Conservation (phyloP, 2,797 vertebrate genomes). For the Pogonophryne albipinna region DNA sequence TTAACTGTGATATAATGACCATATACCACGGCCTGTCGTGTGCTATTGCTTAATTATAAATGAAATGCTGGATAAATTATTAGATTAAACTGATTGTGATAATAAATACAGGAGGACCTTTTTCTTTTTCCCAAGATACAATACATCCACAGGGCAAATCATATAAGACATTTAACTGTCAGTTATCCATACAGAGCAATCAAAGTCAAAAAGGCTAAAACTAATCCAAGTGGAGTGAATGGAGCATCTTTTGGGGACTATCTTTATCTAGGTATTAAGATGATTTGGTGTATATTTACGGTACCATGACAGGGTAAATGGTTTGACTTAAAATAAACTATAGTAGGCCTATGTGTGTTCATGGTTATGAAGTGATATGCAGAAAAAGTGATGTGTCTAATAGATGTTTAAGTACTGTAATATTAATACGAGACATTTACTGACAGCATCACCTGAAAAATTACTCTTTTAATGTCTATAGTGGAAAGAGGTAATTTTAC, state of each 20-base stretch:
- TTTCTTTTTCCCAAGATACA: no score
- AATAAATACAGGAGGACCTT: no score
- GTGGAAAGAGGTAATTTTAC: conserved; percentile 30
- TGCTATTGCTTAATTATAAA: no score
- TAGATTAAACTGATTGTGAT: no score
- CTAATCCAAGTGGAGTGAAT: no score
- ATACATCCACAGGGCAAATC: no score
- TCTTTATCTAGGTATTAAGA: not conserved
- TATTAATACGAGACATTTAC: not conserved
- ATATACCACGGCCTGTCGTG: no score
- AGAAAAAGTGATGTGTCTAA: not conserved
- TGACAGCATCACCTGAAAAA: conserved; percentile 4
- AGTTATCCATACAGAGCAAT: no score
- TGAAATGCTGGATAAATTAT: no score
- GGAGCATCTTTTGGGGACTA: not conserved
- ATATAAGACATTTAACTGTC: no score
- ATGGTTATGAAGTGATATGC: not conserved
- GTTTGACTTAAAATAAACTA: not conserved
- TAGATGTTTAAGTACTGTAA: not conserved
- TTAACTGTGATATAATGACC: no score
- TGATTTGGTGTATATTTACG: not conserved
- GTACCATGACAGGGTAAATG: not conserved
- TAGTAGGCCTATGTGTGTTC: not conserved
- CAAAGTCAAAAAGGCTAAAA: not conserved
- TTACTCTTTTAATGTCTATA: not conserved